These are phyloP conservation scores for Suncus etruscus DNA, from an alignment of 2,113 vertebrate species.

Conservation along the genomic window DNA sequence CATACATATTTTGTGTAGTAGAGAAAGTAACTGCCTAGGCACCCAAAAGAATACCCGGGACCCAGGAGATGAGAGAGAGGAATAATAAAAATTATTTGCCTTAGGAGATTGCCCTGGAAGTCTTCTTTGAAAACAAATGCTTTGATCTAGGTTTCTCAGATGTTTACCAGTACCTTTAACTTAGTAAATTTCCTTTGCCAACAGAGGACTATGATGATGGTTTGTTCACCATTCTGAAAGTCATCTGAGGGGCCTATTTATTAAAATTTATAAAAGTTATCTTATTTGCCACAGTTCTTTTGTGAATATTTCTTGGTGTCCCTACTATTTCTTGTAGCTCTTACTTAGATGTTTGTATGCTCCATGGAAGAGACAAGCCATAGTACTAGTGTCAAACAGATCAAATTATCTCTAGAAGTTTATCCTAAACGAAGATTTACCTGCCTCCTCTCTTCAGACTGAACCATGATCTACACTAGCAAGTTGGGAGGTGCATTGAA, in stretches of 20 bases:
- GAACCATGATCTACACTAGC: not conserved
- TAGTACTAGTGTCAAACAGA: not conserved
- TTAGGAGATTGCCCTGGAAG: conserved; percentile 6
- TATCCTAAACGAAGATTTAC: not conserved
- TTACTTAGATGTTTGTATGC: not conserved
- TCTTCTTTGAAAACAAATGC: not conserved
- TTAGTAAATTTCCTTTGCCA: not conserved
- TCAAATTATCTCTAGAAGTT: not conserved
- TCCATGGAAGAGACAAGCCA: not conserved
- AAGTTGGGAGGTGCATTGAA: not conserved
- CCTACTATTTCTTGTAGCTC: not conserved
- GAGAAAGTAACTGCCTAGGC: not conserved
- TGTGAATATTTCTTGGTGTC: not conserved
- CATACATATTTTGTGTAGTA: not conserved
- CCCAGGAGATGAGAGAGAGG: not conserved
- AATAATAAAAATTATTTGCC: not conserved
- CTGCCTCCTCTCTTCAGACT: not conserved
- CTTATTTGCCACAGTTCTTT: not conserved
- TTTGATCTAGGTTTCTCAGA: not conserved
- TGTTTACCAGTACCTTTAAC: not conserved
- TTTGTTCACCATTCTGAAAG: not conserved
- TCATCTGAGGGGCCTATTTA: not conserved
- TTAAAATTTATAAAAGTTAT: not conserved
- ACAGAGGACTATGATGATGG: not conserved
- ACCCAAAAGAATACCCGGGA: not conserved